Evolutionary conservation across 2,797 vertebrate species (phyloP).

Genomic region (Cyclopterus lumpus): DNA sequence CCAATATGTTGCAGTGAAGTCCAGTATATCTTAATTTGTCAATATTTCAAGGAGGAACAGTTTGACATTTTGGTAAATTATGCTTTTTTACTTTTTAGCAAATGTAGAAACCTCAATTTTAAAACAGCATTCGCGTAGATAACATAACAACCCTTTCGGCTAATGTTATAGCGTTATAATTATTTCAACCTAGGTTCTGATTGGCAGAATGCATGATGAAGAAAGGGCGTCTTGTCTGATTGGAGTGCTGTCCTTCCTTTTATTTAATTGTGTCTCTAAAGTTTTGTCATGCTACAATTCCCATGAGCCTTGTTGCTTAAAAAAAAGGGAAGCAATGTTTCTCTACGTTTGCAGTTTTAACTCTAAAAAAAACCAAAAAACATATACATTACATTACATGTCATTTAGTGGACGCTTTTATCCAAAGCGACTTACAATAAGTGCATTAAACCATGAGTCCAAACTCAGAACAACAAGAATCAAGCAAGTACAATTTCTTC

Average conservation of each 20-base stretch:
- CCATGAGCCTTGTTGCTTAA: not conserved
- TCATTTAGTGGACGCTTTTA: no score
- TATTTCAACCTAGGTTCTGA: not conserved
- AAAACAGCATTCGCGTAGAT: not conserved
- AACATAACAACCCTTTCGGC: not conserved
- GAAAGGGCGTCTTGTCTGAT: not conserved
- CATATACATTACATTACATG: no score
- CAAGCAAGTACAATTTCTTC: no score
- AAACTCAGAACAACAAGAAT: no score
- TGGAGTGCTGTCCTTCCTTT: no score
- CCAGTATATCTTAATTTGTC: not conserved
- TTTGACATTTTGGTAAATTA: not conserved
- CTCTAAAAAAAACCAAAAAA: no score
- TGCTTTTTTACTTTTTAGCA: not conserved
- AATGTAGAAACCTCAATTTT: not conserved
- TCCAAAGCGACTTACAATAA: no score
- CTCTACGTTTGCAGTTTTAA: no score
- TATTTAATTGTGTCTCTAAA: not conserved
- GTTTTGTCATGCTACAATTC: not conserved
- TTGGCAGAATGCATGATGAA: not conserved
- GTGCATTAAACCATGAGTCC: no score
- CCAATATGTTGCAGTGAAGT: not conserved
- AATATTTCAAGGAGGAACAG: not conserved
- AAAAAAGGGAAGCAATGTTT: no score
- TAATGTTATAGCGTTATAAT: not conserved